Evolutionary conservation across 1,140 invertebrate genomes (phyloP).

Genomic region (Bathynomus jamesi): DNA sequence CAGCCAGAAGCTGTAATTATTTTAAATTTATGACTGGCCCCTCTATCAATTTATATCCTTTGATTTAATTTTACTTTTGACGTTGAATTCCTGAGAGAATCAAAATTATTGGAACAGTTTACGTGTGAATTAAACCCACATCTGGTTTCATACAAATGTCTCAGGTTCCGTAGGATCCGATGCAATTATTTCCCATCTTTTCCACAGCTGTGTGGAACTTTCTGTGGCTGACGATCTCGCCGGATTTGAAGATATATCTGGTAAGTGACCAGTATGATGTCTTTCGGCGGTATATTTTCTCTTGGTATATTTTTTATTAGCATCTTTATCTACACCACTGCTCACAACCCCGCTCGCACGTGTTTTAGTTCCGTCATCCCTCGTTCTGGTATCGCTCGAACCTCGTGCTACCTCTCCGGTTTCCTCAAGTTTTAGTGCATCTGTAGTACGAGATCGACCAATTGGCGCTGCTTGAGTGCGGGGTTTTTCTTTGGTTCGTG

Average conservation of each 20-base stretch:
- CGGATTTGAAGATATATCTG: constrained; percentile 39
- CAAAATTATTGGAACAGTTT: too few species aligned
- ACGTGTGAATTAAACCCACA: too few species aligned
- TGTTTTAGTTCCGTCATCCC: not conserved
- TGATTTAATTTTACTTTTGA: not conserved
- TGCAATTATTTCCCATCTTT: constrained; percentile 68
- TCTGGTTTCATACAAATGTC: constrained; percentile 31
- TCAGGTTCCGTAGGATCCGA: constrained; percentile 51
- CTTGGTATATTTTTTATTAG: constrained; percentile 54
- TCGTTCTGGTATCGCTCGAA: constrained; percentile 59
- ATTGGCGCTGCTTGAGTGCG: constrained; percentile 29
- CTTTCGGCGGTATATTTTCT: constrained; percentile 55
- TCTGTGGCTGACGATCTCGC: constrained; percentile 40
- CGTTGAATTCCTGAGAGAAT: too few species aligned
- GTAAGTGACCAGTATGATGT: constrained; percentile 55
- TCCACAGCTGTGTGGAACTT: constrained; percentile 55
- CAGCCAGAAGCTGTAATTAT: too few species aligned
- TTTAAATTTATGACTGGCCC: not conserved
- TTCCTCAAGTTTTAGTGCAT: constrained; percentile 39
- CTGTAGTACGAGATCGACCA: constrained; percentile 20
- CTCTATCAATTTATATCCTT: not conserved
- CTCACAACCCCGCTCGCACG: too few species aligned
- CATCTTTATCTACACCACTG: constrained; percentile 57
- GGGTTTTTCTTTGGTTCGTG: constrained; percentile 35
- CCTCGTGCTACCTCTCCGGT: constrained; percentile 48